These are phyloP conservation scores for Tapirus indicus DNA, from an alignment of 2,797 vertebrate species.

Conservation along the genomic window DNA sequence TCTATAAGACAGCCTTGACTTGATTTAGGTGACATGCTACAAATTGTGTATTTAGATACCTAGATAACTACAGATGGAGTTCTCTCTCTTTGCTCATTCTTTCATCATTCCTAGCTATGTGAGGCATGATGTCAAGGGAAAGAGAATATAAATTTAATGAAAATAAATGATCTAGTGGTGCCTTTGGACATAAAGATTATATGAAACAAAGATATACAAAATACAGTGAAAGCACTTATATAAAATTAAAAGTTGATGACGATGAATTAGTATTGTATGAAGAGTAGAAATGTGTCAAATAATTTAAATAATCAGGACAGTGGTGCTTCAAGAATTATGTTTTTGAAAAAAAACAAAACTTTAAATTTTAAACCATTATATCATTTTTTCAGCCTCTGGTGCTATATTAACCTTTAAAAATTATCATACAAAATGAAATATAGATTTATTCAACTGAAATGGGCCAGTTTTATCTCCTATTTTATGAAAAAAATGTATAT, in stretches of 20 bases:
- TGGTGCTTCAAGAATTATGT: constrained; percentile 49
- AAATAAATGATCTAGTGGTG: constrained; percentile 5
- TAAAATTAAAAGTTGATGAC: background rate
- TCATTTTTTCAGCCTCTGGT: constrained; percentile 71
- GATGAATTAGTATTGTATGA: constrained; percentile 69
- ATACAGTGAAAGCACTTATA: background rate
- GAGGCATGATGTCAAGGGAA: background rate
- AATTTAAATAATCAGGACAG: constrained; percentile 71
- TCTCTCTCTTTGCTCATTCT: background rate
- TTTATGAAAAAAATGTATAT: constrained; percentile 48
- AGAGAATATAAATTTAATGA: constrained; percentile 34
- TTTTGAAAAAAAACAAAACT: constrained; percentile 74
- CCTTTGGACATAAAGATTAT: background rate
- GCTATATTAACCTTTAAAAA: constrained; percentile 72
- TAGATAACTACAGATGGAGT: background rate
- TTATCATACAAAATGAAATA: constrained; percentile 65
- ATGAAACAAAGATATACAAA: constrained; percentile 47
- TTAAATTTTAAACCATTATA: constrained; percentile 72
- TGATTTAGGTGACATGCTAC: background rate
- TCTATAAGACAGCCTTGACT: background rate
- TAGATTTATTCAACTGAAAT: constrained; percentile 35
- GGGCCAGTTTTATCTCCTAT: constrained; percentile 41
- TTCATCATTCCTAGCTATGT: background rate
- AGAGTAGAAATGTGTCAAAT: constrained; percentile 63
- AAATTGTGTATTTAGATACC: background rate